Evolutionary conservation across 2,888 invertebrate genomes (phyloP).

Genomic region (Hirtodrosophila trivittata): DNA sequence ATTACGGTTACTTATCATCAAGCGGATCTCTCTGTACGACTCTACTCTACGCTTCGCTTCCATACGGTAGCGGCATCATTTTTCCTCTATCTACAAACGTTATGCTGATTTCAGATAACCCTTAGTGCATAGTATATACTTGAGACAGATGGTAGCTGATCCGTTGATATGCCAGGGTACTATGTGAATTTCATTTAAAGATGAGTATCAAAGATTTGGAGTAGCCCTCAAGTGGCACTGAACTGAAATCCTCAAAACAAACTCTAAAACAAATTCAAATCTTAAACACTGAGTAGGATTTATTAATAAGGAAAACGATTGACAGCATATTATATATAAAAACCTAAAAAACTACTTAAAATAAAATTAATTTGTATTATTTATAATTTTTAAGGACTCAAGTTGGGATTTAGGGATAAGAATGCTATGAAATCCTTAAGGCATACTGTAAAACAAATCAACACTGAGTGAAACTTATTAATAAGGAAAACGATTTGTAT

Average conservation of each 20-base stretch:
- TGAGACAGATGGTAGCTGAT: slow-evolving; percentile 35
- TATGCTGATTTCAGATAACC: slow-evolving; percentile 40
- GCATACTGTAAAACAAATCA: too few species aligned
- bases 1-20: slow-evolving; percentile 63
- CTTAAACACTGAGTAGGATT: too few species aligned
- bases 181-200: slow-evolving; percentile 1
- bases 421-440: too few species aligned
- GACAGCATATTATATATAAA: too few species aligned
- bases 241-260: not conserved
- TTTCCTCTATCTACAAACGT: slow-evolving; percentile 6
- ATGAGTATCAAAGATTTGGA: not conserved
- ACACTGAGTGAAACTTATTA: too few species aligned
- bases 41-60: not conserved
- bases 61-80: slow-evolving; percentile 33
- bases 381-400: too few species aligned
- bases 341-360: too few species aligned
- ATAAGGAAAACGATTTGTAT: too few species aligned
- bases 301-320: too few species aligned
- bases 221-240: not conserved
- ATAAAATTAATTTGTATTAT: too few species aligned
- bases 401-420: too few species aligned
- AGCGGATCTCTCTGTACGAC: slow-evolving; percentile 55
- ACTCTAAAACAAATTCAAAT: not conserved
- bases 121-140: slow-evolving; percentile 17
- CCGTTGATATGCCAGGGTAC: not conserved